phyloP scores from a whole-genome alignment of 2,113 vertebrate genomes.

The Mungos mungo region DNA sequence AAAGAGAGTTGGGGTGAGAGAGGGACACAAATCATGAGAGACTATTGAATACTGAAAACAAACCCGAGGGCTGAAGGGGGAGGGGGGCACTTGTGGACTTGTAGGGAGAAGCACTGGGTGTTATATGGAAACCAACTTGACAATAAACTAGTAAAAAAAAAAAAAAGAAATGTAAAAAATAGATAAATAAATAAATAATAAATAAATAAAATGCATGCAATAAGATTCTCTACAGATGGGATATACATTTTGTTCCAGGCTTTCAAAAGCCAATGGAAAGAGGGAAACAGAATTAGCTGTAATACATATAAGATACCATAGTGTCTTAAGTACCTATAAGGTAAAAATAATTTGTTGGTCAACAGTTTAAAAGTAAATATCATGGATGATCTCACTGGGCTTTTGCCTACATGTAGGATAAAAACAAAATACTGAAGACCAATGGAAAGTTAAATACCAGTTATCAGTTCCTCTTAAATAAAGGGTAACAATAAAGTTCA shows the following conservation, averaged over 20 bases:
- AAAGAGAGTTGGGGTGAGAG: too few species aligned
- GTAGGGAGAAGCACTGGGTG: too few species aligned
- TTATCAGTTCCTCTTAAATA: not conserved
- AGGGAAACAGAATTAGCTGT: not conserved
- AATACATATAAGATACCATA: not conserved
- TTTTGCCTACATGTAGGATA: not conserved
- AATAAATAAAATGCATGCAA: not conserved
- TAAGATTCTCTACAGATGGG: not conserved
- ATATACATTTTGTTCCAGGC: not conserved
- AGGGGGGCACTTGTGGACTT: too few species aligned
- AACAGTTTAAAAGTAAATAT: conserved; percentile 13
- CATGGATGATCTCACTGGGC: not conserved
- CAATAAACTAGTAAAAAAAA: too few species aligned
- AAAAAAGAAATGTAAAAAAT: too few species aligned
- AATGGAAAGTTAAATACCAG: not conserved
- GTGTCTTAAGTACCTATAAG: not conserved
- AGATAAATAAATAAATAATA: too few species aligned
- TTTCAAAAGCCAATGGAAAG: conserved; percentile 6
- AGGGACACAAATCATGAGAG: too few species aligned
- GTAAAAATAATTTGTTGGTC: not conserved
- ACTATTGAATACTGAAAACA: too few species aligned
- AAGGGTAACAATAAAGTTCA: not conserved
- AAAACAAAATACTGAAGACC: not conserved
- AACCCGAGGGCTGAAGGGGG: too few species aligned
- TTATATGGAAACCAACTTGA: too few species aligned